phyloP scores from a whole-genome alignment of 2,888 invertebrate species.

The Caenorhabditis virilis region DNA sequence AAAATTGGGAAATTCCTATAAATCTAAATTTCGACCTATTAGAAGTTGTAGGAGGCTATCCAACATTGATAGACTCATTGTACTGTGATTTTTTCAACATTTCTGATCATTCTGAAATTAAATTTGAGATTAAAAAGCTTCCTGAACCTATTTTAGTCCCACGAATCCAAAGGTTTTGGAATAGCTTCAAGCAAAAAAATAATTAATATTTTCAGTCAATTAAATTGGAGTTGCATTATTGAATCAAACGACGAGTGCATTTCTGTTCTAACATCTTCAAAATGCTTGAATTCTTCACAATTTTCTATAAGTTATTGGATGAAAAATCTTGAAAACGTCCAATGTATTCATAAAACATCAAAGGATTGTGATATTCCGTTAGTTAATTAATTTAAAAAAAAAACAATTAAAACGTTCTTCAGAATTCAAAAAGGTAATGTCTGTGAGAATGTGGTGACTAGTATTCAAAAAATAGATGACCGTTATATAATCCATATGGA shows the following conservation, averaged over 20 bases:
- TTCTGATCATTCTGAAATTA: background rate
- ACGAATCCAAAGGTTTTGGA: background rate
- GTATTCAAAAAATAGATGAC: conserved; percentile 7
- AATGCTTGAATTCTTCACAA: conserved; percentile 20
- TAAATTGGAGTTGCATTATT: conserved; percentile 17
- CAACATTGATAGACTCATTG: conserved; percentile 22
- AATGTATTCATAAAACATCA: background rate
- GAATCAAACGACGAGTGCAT: conserved; percentile 10
- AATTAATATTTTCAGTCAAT: conserved; percentile 8
- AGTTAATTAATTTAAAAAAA: conserved; percentile 1
- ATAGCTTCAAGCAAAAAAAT: background rate
- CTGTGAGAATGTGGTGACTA: conserved; percentile 13
- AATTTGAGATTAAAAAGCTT: background rate
- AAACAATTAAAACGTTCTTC: conserved; percentile 3
- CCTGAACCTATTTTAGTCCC: background rate
- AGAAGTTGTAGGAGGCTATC: conserved; percentile 21
- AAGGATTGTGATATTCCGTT: conserved; percentile 12
- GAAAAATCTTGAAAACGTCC: background rate
- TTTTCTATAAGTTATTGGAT: conserved; percentile 22
- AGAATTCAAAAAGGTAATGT: conserved; percentile 10
- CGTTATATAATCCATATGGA: conserved; percentile 12
- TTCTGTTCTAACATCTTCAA: conserved; percentile 12
- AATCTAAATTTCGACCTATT: conserved; percentile 24
- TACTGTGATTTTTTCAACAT: conserved; percentile 7
- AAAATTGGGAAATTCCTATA: conserved; percentile 25